These are phyloP conservation scores for Drosophila hydei DNA, from an alignment of 1,140 invertebrate species.

Conservation along the genomic window DNA sequence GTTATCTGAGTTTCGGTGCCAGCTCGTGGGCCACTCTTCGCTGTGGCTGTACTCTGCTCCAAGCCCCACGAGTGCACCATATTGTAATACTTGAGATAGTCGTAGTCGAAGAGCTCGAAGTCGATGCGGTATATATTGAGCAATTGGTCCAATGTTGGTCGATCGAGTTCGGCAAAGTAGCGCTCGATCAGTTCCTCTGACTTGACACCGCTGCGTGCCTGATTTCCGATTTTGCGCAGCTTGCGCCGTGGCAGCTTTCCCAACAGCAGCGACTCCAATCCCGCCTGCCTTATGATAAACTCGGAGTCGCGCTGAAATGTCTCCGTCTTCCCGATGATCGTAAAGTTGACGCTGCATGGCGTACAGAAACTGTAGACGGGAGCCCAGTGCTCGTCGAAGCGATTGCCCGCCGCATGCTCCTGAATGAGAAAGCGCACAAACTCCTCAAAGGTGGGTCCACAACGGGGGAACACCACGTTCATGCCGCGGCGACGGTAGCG, in stretches of 20 bases:
- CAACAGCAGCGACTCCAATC: slow-evolving; percentile 86
- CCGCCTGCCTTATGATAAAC: slow-evolving; percentile 87
- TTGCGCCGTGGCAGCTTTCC: slow-evolving; percentile 85
- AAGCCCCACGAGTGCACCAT: slow-evolving; percentile 83
- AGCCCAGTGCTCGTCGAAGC: slow-evolving; percentile 90
- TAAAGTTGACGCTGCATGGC: slow-evolving; percentile 89
- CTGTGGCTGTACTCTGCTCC: slow-evolving; percentile 49
- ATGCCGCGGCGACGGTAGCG: slow-evolving; percentile 78
- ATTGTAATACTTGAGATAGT: slow-evolving; percentile 85
- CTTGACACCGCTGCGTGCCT: slow-evolving; percentile 84
- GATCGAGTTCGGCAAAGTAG: slow-evolving; percentile 87
- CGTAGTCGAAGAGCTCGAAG: slow-evolving; percentile 89
- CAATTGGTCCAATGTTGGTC: slow-evolving; percentile 86
- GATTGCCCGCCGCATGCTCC: slow-evolving; percentile 83
- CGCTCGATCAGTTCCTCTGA: slow-evolving; percentile 85
- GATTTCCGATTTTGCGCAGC: slow-evolving; percentile 85
- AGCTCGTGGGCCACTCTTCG: not conserved
- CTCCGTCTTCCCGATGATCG: slow-evolving; percentile 88
- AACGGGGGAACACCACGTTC: slow-evolving; percentile 47
- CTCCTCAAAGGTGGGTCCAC: slow-evolving; percentile 88
- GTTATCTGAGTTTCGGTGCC: not conserved
- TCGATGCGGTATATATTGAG: slow-evolving; percentile 90
- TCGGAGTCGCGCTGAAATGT: slow-evolving; percentile 88
- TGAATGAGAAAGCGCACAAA: slow-evolving; percentile 87
- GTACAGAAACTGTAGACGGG: slow-evolving; percentile 90